A percentile compares a stretch with the other conserved stretches of the same genome.
phyloP scores from a whole-genome alignment of 2,888 invertebrate species.

The Apotomis betuletana region DNA sequence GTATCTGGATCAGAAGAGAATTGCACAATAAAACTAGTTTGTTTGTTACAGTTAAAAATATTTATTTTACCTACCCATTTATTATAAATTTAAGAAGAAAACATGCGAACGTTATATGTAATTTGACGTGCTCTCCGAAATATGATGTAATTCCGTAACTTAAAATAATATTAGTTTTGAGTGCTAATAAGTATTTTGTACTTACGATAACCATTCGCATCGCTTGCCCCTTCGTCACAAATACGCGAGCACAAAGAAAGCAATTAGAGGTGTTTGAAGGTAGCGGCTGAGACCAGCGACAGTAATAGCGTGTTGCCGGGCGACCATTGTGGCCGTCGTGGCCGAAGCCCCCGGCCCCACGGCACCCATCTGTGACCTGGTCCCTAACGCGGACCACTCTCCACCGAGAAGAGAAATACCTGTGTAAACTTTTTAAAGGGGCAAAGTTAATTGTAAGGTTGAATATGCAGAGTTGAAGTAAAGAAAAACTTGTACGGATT shows the following conservation, averaged over 20 bases:
- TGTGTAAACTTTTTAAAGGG: constrained; percentile 19
- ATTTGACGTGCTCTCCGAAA: too few relatives aligned
- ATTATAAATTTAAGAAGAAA: too few relatives aligned
- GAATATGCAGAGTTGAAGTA: background rate
- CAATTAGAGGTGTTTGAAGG: constrained; percentile 22
- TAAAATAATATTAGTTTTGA: too few relatives aligned
- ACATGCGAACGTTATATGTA: too few relatives aligned
- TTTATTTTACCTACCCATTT: too few relatives aligned
- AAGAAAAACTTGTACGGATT: constrained; percentile 14
- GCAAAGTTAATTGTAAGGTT: background rate
- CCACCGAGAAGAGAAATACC: background rate
- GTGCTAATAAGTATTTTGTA: too few relatives aligned
- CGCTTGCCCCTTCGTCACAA: constrained; percentile 13
- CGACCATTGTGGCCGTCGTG: constrained; percentile 22
- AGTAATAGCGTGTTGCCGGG: constrained; percentile 20
- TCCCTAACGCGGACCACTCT: background rate
- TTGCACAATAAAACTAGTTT: too few relatives aligned
- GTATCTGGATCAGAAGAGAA: too few relatives aligned
- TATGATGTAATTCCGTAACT: too few relatives aligned
- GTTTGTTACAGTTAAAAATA: too few relatives aligned
- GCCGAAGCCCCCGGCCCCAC: constrained; percentile 4
- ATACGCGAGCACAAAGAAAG: constrained; percentile 29
- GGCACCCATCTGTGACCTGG: constrained; percentile 14
- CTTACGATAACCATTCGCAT: constrained; percentile 10
- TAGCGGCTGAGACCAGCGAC: constrained; percentile 32